Conservation (phyloP, 2,113 vertebrate genomes). For the Mormyrus iriodes region DNA sequence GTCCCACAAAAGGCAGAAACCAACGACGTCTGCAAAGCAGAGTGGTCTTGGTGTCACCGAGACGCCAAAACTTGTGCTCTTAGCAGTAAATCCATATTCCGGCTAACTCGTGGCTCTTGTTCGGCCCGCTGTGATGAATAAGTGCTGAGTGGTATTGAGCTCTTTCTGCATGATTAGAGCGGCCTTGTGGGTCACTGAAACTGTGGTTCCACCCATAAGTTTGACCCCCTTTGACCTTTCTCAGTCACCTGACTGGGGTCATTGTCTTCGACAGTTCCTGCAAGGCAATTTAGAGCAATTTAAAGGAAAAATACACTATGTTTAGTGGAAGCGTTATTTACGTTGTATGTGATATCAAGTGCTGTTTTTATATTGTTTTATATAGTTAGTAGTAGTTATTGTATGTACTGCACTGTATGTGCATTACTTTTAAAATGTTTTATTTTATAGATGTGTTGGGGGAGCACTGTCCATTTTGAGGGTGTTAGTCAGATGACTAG, state of each 20-base stretch:
- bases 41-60: neutral
- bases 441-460: neutral
- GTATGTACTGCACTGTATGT: neutral
- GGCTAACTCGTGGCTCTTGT: conserved; percentile 47
- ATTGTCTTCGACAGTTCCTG: conserved; percentile 56
- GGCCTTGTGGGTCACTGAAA: conserved; percentile 50
- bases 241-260: conserved; percentile 74
- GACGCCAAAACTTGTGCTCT: conserved; percentile 32
- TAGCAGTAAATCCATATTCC: conserved; percentile 44
- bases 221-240: conserved; percentile 64
- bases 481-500: neutral
- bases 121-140: conserved; percentile 41
- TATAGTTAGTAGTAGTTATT: neutral
- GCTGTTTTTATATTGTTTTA: neutral
- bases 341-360: neutral
- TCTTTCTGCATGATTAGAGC: conserved; percentile 70
- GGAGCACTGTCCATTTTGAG: neutral
- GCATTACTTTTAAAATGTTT: neutral
- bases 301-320: neutral
- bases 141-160: conserved; percentile 42
- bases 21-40: neutral
- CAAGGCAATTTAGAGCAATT: conserved; percentile 43
- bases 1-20: neutral
- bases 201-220: conserved; percentile 59
- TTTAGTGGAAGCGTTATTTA: neutral